These are phyloP conservation scores for Brachionus plicatilis DNA, from an alignment of 1,140 invertebrate species.

Conservation along the genomic window DNA sequence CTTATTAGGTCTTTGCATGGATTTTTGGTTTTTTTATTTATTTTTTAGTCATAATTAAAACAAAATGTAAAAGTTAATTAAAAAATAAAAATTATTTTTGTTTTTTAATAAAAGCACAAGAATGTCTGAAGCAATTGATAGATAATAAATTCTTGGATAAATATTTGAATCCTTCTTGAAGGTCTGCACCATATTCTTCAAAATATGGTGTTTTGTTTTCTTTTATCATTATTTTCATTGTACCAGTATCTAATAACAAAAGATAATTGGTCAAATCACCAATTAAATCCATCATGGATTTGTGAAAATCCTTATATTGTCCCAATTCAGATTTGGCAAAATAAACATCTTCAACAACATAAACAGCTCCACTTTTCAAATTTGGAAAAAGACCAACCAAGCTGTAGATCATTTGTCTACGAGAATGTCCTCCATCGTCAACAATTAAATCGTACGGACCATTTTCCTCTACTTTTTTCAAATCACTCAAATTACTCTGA, in stretches of 20 bases:
- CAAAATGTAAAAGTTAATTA: too few species aligned
- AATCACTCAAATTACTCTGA: background rate
- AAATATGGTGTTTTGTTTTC: background rate
- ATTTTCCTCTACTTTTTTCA: background rate
- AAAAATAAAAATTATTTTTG: background rate
- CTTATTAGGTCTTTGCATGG: too few species aligned
- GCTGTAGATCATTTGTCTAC: background rate
- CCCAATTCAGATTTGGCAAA: background rate
- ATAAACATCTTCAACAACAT: conserved; percentile 1
- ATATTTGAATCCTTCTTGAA: background rate
- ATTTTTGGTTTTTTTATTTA: too few species aligned
- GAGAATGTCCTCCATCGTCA: conserved; percentile 1
- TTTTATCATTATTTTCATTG: background rate
- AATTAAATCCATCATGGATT: background rate
- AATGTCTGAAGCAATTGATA: background rate
- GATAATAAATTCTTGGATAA: background rate
- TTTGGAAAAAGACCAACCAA: background rate
- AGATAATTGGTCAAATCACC: background rate
- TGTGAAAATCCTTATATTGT: background rate
- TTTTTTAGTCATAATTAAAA: too few species aligned
- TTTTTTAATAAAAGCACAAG: background rate
- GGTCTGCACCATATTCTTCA: background rate
- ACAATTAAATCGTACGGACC: background rate
- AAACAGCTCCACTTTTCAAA: background rate
- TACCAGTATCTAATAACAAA: background rate